Percentiles rank a stretch among this genome's conserved stretches.
Evolutionary conservation across 2,113 vertebrate species (phyloP).

Genomic region (Odocoileus hemionus): DNA sequence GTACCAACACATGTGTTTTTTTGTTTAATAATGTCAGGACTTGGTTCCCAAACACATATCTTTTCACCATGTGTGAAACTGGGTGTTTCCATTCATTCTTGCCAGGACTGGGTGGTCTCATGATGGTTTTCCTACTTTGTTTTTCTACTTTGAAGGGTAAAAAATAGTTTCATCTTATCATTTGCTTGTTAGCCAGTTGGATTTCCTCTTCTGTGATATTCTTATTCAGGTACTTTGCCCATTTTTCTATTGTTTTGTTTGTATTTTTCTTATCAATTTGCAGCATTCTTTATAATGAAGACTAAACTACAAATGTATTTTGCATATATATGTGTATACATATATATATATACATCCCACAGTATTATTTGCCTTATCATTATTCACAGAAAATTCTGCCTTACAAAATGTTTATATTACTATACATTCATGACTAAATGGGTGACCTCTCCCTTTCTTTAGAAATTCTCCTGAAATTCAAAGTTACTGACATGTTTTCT

Average conservation of each 20-base stretch:
- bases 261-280: background rate
- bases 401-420: background rate
- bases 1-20: background rate
- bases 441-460: background rate
- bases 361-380: background rate
- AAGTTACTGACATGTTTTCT: background rate
- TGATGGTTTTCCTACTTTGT: background rate
- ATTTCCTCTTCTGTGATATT: background rate
- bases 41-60: background rate
- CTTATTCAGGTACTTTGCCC: background rate
- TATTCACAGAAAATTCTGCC: background rate
- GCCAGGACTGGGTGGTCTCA: background rate
- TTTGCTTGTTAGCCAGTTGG: background rate
- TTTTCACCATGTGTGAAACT: background rate
- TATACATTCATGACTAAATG: too few relatives aligned
- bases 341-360: too few relatives aligned
- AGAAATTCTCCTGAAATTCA: background rate
- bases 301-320: background rate
- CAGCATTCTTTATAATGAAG: background rate
- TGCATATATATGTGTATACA: background rate
- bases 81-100: background rate
- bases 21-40: background rate
- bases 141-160: background rate
- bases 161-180: background rate
- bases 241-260: background rate